Conservation (phyloP, 1,140 invertebrate genomes). For the Drosophila biarmipes region DNA sequence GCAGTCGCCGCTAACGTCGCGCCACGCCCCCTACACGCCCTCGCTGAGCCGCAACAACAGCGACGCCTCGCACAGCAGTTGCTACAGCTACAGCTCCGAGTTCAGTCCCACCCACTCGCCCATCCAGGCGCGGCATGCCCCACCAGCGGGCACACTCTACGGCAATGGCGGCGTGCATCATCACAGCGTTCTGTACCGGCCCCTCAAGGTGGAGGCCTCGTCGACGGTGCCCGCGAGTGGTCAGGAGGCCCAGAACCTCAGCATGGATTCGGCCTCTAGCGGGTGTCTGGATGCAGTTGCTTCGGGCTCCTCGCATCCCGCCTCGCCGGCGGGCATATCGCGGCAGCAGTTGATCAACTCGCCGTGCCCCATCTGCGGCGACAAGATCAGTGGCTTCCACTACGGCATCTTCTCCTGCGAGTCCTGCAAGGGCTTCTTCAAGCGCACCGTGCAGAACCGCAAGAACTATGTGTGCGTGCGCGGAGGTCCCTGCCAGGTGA, state of each 20-base stretch:
- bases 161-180: slow-evolving; percentile 86
- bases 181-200: slow-evolving; percentile 85
- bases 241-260: slow-evolving; percentile 76
- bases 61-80: slow-evolving; percentile 93
- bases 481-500: slow-evolving; percentile 95
- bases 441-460: slow-evolving; percentile 98
- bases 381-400: slow-evolving; percentile 97
- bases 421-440: slow-evolving; percentile 99
- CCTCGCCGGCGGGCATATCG: slow-evolving; percentile 90
- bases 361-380: slow-evolving; percentile 97
- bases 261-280: slow-evolving; percentile 56
- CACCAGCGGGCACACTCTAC: slow-evolving; percentile 45
- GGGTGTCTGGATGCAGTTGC: slow-evolving; percentile 20
- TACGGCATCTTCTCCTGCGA: slow-evolving; percentile 99
- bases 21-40: slow-evolving; percentile 91
- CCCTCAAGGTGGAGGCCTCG: slow-evolving; percentile 68
- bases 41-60: slow-evolving; percentile 94
- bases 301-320: slow-evolving; percentile 47
- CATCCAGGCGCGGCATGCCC: slow-evolving; percentile 87
- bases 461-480: slow-evolving; percentile 98
- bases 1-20: slow-evolving; percentile 93
- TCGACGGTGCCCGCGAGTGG: slow-evolving; percentile 1
- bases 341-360: slow-evolving; percentile 92
- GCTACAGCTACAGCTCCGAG: slow-evolving; percentile 91
- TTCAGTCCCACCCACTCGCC: slow-evolving; percentile 94